These are phyloP conservation scores for Ataeniobius toweri DNA, from an alignment of 2,797 vertebrate species.

Conservation along the genomic window DNA sequence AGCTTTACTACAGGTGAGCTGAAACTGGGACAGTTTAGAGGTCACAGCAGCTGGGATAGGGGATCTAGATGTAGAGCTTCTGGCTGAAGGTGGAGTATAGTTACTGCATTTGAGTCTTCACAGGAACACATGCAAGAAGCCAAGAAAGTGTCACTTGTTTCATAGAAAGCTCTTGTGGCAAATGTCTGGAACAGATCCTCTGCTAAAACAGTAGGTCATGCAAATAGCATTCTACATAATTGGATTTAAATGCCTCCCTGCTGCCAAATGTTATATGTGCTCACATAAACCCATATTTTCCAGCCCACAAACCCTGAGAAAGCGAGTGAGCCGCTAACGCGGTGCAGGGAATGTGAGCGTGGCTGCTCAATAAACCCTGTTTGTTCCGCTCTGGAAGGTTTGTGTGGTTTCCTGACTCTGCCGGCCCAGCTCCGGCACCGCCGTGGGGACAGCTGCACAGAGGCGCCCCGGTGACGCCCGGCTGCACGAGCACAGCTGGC, in stretches of 20 bases:
- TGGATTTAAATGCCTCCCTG: conserved; percentile 80
- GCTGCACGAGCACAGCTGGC: conserved; percentile 76
- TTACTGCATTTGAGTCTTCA: conserved; percentile 34
- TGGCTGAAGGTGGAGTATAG: conserved; percentile 1
- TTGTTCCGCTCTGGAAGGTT: conserved; percentile 73
- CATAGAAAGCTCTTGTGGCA: conserved; percentile 50
- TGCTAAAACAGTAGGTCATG: conserved; percentile 77
- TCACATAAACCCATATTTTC: conserved; percentile 81
- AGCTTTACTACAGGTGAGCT: conserved; percentile 2
- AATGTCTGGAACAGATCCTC: conserved; percentile 61
- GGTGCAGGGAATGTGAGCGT: conserved; percentile 60
- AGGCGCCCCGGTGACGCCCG: conserved; percentile 61
- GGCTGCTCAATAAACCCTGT: conserved; percentile 75
- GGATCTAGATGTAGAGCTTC: conserved; percentile 28
- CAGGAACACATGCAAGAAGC: conserved; percentile 33
- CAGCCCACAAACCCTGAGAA: conserved; percentile 76
- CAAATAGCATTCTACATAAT: conserved; percentile 76
- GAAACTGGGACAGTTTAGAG: conserved; percentile 12
- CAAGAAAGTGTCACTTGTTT: conserved; percentile 39
- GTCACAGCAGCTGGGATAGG: conserved; percentile 21
- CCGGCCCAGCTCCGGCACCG: conserved; percentile 58
- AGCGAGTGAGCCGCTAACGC: conserved; percentile 70
- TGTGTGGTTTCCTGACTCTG: conserved; percentile 64
- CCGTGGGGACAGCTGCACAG: conserved; percentile 19
- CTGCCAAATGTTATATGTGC: conserved; percentile 79